A percentile compares a stretch with the other conserved stretches of the same genome.
phyloP scores from a whole-genome alignment of 2,888 invertebrate genomes.

The Cerastis leucographa region DNA sequence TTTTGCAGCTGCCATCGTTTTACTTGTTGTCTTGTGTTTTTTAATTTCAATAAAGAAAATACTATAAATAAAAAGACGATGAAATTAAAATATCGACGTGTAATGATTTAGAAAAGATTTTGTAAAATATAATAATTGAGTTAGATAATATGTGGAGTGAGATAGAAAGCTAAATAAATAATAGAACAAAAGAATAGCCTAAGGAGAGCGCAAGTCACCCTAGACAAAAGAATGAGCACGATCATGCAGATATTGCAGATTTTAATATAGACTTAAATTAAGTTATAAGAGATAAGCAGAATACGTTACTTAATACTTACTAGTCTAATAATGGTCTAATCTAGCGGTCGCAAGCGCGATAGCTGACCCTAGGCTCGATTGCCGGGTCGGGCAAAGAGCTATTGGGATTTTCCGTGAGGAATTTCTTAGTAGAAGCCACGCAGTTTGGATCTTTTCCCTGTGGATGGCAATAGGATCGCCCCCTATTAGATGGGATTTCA shows the following conservation, averaged over 20 bases:
- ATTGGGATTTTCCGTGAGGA: no score
- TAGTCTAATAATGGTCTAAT: no score
- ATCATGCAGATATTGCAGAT: constrained; percentile 70
- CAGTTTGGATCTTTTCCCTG: no score
- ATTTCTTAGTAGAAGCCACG: no score
- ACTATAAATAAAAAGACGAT: neutral
- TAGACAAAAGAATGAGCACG: constrained; percentile 79
- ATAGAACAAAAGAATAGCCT: constrained; percentile 67
- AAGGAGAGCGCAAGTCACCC: constrained; percentile 78
- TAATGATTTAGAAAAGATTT: constrained; percentile 17
- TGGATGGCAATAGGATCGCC: no score
- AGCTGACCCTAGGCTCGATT: no score
- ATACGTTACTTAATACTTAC: neutral
- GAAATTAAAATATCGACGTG: constrained; percentile 4
- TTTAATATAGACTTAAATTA: constrained; percentile 51
- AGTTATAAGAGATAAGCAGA: constrained; percentile 56
- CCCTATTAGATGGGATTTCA: no score
- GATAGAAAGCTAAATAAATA: constrained; percentile 68
- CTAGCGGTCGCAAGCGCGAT: no score
- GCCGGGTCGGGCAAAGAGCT: no score
- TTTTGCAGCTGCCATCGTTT: no score
- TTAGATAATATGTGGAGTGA: constrained; percentile 59
- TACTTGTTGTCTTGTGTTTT: no score
- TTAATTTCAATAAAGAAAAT: neutral
- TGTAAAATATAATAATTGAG: constrained; percentile 57